Percentiles rank a stretch among this genome's conserved stretches.
These are phyloP conservation scores for Pherbina coryleti DNA, from an alignment of 2,888 invertebrate genomes.

Conservation along the genomic window DNA sequence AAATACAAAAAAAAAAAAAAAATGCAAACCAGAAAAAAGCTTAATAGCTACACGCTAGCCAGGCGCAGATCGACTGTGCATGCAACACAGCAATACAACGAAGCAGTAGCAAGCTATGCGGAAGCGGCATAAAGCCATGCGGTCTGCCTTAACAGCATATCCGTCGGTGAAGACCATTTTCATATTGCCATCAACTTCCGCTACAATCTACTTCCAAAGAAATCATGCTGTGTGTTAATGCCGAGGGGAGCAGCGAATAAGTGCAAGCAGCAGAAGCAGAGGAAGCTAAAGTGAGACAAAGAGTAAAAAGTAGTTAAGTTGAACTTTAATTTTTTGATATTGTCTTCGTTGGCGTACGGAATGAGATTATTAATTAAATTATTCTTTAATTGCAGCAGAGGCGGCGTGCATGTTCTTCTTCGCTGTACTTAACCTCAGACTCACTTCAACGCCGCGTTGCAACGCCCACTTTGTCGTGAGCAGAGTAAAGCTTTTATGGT, in stretches of 20 bases:
- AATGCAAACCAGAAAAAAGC: slow-evolving; percentile 6
- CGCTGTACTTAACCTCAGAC: not conserved
- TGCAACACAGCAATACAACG: not conserved
- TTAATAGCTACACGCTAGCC: not conserved
- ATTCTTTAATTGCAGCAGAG: slow-evolving; percentile 62
- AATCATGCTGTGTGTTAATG: not conserved
- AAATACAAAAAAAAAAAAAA: not conserved
- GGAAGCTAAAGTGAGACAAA: not conserved
- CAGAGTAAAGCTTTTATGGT: not conserved
- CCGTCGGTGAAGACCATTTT: slow-evolving; percentile 61
- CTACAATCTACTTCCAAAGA: not conserved
- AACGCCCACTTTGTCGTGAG: not conserved
- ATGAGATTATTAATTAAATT: slow-evolving; percentile 66
- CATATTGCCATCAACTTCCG: slow-evolving; percentile 51
- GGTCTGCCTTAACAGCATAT: slow-evolving; percentile 64
- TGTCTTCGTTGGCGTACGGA: slow-evolving; percentile 9
- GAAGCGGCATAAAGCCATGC: slow-evolving; percentile 49
- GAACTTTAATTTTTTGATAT: not conserved
- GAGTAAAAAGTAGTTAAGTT: not conserved
- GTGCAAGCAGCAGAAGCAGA: not conserved
- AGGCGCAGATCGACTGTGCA: not conserved
- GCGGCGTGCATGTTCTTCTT: slow-evolving; percentile 40
- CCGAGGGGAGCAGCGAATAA: not conserved
- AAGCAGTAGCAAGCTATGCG: not conserved
- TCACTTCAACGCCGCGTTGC: not conserved